These are phyloP conservation scores for Fukomys damarensis DNA, from an alignment of 2,113 vertebrate species.

Conservation along the genomic window DNA sequence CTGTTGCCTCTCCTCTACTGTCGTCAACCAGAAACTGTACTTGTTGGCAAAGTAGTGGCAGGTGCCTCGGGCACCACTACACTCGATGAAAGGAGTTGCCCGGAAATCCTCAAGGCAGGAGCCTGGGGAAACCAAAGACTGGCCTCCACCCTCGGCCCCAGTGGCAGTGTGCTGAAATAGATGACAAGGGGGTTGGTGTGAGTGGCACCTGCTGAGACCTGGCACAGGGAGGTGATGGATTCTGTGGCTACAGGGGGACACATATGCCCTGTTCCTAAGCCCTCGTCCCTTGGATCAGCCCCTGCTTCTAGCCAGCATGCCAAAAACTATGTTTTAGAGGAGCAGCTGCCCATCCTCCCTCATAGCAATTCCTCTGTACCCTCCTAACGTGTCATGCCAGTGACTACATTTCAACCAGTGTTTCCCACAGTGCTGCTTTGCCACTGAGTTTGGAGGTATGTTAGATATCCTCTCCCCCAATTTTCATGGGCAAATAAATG, in stretches of 20 bases:
- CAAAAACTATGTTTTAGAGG: neutral
- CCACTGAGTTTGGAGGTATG: neutral
- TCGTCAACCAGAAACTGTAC: constrained; percentile 98
- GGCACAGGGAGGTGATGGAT: no score
- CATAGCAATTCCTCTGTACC: neutral
- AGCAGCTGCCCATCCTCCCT: neutral
- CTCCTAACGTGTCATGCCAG: neutral
- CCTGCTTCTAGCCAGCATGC: neutral
- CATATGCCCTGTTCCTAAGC: neutral
- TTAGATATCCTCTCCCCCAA: neutral
- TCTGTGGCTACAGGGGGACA: neutral
- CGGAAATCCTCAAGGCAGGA: constrained; percentile 98
- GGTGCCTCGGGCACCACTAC: constrained; percentile 93
- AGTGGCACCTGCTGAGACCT: neutral
- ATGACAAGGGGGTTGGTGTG: neutral
- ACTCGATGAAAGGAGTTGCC: constrained; percentile 97
- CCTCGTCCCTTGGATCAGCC: neutral
- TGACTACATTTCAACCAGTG: neutral
- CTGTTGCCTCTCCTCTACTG: constrained; percentile 88
- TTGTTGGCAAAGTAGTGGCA: constrained; percentile 98
- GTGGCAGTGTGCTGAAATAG: constrained; percentile 93
- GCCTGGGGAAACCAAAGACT: constrained; percentile 95
- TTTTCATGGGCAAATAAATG: neutral
- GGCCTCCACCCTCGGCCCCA: constrained; percentile 94
- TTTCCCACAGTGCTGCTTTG: neutral